These are phyloP conservation scores for Lasioglossum malachurum DNA, from an alignment of 2,888 invertebrate genomes.

Conservation along the genomic window DNA sequence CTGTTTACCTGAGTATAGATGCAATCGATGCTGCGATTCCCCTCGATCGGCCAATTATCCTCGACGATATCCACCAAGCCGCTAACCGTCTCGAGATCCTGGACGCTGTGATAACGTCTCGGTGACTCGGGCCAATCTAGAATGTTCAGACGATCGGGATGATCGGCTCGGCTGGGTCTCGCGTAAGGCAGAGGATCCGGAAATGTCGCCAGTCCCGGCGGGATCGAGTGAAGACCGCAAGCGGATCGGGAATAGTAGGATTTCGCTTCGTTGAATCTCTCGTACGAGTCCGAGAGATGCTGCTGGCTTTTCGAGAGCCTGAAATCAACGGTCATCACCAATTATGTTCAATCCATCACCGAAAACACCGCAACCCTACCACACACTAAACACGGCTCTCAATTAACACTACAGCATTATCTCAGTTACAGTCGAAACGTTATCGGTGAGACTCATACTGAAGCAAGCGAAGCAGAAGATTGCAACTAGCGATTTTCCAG, in stretches of 20 bases:
- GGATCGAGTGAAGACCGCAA: conserved; percentile 80
- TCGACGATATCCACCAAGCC: conserved; percentile 84
- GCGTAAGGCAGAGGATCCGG: conserved; percentile 75
- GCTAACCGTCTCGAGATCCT: conserved; percentile 82
- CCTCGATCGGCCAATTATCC: conserved; percentile 81
- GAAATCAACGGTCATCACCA: conserved; percentile 26
- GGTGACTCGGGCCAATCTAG: conserved; percentile 82
- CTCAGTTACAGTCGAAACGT: too few relatives aligned
- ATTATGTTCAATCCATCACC: background rate
- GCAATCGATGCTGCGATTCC: conserved; percentile 81
- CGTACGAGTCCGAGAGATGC: conserved; percentile 81
- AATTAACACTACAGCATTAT: background rate
- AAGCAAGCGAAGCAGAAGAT: too few relatives aligned
- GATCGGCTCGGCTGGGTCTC: conserved; percentile 64
- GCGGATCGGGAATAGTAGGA: conserved; percentile 79
- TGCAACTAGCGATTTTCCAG: background rate
- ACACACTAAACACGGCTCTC: background rate
- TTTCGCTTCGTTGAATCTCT: conserved; percentile 77
- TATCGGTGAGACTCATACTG: too few relatives aligned
- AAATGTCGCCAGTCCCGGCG: conserved; percentile 74
- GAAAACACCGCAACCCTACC: background rate
- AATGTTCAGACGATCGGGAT: conserved; percentile 81
- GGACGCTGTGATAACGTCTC: conserved; percentile 81
- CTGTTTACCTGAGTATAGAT: conserved; percentile 82
- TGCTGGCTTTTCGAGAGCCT: conserved; percentile 83